Evolutionary conservation across 2,888 invertebrate species (phyloP), one percentile per base, ranked within the genome.

Genomic region (Dasypogon diadema): DNA sequence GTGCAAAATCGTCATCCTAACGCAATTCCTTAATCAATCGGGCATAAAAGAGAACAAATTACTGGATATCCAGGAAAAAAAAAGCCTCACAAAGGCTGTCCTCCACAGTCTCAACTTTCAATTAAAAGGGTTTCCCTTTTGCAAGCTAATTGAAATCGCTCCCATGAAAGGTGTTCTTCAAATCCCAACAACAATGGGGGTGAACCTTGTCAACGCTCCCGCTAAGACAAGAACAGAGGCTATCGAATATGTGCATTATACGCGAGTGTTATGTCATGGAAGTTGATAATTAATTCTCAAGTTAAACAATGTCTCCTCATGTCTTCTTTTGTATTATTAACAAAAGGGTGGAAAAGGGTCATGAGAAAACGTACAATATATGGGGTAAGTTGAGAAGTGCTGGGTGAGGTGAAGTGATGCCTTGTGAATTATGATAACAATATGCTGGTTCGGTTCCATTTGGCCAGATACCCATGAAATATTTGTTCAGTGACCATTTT

Each of bases 231-330:
- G 18, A 63, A 18, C 30, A 21, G 37, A 18, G 16, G 42, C 21
- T 37, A 63, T 63, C 63, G 63, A 63, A 37, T 42, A 37, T 63
- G 22, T 63, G 63, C 63, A 63, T 63, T 37, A 63, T 63, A 5
- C 63, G 8, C 10, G 21, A 22, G 37, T 34, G 34, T 42, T 63
- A 42, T 63, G 63, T 63, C 63, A 18, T 63, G 63, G 42, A 34
- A 63, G 63, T 63, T 63, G 63, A 63, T 63, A 63, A 63, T 63
- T 63, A 63, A 63, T 63, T 42, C 63, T 63, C 37, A 34, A 63
- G 42, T 42, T 18, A 63, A 63, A 63, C 63, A 63, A 63, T 63
- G 63, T 63, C 63, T 63, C 18, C 63, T 42, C 42, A 21, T 63
- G 63, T 37, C 42, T 63, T 37, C 63, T 34, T 42, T 63, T 42